Evolutionary conservation across 2,888 invertebrate genomes (phyloP), one percentile per base, ranked within the genome.

Genomic region (Hoplodrina blanda): DNA sequence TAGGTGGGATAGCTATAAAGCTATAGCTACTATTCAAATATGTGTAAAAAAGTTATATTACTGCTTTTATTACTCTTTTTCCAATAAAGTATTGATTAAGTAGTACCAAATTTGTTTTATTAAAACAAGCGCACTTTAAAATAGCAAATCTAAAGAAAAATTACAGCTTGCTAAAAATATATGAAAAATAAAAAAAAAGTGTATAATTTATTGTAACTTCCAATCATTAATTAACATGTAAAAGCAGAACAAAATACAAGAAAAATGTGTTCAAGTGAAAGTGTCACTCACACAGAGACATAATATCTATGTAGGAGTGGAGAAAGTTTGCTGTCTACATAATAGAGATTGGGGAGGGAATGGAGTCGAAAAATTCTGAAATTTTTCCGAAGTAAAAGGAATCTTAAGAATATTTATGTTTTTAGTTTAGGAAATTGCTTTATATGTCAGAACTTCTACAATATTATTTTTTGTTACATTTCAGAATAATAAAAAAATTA

Each of bases 231-330:
- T 72, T 62, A 74, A 69, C 79, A 80, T 81, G 78, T 86, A 87
- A 90, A 90, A 91, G 88, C 86, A 79, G 78, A 85, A 85, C 83
- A 90, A 90, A 92, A 92, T 89, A 91, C 84, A 83, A 89, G 77
- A 90, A 90, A 91, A 92, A 92, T 88, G 84, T 82, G 67, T 73
- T 19, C 46, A 69, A 95, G 95, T 93, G 95, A 95, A 95, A 95
- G 95, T 94, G 85, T 72, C 90, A 91, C 94, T 15, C 92, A 92
- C 92, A 95, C 93, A 81, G 6, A 19, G 13, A 68, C 5, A 76
- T 2, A 4, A 7, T 84, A 61, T 69, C n/a, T 25, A n/a, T 91
- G 95, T 95, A 88, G 88, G 89, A 4, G 95, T 94, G 74, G 92
- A 87, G 95, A 95, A 95, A 95, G 95, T 94, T 88, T 80, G 80